A percentile compares a stretch with the other conserved stretches of the same genome.
phyloP scores from a whole-genome alignment of 2,113 vertebrate species.

The Puma concolor region DNA sequence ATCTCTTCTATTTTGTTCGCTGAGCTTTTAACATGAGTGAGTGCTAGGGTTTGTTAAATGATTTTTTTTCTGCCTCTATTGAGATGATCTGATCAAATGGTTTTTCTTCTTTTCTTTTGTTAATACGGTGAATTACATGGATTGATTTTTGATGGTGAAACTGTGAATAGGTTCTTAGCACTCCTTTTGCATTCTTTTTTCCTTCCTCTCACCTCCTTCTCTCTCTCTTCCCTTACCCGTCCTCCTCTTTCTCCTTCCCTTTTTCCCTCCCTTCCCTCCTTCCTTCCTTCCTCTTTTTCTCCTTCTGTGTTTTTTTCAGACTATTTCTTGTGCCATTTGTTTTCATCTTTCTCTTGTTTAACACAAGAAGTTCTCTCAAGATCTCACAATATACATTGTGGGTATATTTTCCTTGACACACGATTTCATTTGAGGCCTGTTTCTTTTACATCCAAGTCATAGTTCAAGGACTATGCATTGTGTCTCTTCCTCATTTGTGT shows the following conservation, averaged over 20 bases:
- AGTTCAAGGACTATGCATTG: background rate
- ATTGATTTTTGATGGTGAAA: background rate
- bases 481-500: background rate
- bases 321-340: background rate
- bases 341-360: background rate
- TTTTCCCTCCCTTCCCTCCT: too few species aligned
- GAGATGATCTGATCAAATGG: background rate
- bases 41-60: background rate
- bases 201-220: background rate
- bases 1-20: background rate
- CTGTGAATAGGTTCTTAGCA: background rate
- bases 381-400: background rate
- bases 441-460: background rate
- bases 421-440: background rate
- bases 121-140: background rate
- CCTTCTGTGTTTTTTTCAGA: background rate
- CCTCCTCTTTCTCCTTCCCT: background rate
- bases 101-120: background rate
- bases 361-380: background rate
- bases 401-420: background rate
- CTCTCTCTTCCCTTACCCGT: too few species aligned
- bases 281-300: background rate
- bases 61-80: background rate
- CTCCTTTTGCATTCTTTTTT: background rate
- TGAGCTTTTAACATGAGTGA: background rate